A percentile compares a stretch with the other conserved stretches of the same genome.
Evolutionary conservation across 2,888 invertebrate genomes (phyloP).

Genomic region (Eudasyphora cyanicolor): DNA sequence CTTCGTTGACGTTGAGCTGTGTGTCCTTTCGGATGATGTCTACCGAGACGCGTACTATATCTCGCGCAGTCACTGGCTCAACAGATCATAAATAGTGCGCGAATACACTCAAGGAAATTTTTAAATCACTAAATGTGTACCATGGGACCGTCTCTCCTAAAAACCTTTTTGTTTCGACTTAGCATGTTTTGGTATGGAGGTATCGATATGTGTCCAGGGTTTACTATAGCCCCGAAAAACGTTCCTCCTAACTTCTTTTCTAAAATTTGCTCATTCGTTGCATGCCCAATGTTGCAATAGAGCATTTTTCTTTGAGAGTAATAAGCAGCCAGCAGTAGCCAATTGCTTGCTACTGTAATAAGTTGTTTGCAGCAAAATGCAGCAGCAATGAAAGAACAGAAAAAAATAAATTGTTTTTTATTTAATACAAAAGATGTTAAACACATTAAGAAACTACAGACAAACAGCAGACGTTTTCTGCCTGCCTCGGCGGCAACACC

Average conservation of each 20-base stretch:
- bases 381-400: not conserved
- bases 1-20: not conserved
- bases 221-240: too few relatives aligned
- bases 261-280: too few relatives aligned
- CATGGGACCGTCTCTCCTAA: too few relatives aligned
- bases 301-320: not conserved
- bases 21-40: not conserved
- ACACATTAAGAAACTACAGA: slow-evolving; percentile 32
- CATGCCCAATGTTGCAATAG: too few relatives aligned
- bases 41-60: not conserved
- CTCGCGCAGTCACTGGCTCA: not conserved
- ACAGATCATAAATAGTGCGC: not conserved
- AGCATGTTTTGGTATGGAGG: too few relatives aligned
- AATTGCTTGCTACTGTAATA: slow-evolving; percentile 58
- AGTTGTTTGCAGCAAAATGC: slow-evolving; percentile 39
- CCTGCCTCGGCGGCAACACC: not conserved
- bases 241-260: too few relatives aligned
- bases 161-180: too few relatives aligned
- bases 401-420: slow-evolving; percentile 59
- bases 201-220: too few relatives aligned
- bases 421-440: slow-evolving; percentile 44
- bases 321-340: slow-evolving; percentile 49
- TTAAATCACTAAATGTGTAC: too few relatives aligned
- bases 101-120: slow-evolving; percentile 14
- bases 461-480: slow-evolving; percentile 26